phyloP scores from a whole-genome alignment of 2,113 vertebrate genomes.

The Dermatemys mawii region DNA sequence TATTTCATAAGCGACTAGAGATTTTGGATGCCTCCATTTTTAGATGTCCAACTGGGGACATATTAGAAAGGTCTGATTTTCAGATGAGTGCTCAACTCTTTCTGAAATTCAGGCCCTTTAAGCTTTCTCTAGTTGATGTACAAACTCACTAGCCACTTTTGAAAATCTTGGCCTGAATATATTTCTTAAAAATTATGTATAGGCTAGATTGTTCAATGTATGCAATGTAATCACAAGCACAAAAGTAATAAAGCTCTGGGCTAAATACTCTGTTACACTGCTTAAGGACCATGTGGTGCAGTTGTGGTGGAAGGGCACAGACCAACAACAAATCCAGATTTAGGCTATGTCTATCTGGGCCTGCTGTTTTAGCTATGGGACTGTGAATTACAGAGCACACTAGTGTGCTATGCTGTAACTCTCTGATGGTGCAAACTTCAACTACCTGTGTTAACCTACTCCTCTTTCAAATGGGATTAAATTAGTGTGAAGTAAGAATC shows the following conservation, averaged over 20 bases:
- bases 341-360: background rate
- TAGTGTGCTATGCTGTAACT: background rate
- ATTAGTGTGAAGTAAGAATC: no score
- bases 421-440: background rate
- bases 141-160: background rate
- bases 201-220: background rate
- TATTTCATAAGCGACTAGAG: background rate
- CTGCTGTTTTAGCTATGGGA: background rate
- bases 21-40: background rate
- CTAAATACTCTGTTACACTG: background rate
- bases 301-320: background rate
- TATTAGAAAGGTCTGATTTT: background rate
- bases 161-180: rapidly evolving
- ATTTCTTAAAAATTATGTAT: background rate
- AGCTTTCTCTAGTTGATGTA: background rate
- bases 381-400: background rate
- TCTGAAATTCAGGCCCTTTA: background rate
- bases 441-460: no score
- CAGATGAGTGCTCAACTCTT: background rate
- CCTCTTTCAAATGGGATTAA: no score
- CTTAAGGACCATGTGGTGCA: background rate
- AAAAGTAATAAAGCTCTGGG: background rate
- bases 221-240: background rate
- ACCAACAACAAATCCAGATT: background rate
- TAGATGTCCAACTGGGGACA: background rate